Conservation (phyloP, 2,888 invertebrate species). For the Synergus gifuensis region DNA sequence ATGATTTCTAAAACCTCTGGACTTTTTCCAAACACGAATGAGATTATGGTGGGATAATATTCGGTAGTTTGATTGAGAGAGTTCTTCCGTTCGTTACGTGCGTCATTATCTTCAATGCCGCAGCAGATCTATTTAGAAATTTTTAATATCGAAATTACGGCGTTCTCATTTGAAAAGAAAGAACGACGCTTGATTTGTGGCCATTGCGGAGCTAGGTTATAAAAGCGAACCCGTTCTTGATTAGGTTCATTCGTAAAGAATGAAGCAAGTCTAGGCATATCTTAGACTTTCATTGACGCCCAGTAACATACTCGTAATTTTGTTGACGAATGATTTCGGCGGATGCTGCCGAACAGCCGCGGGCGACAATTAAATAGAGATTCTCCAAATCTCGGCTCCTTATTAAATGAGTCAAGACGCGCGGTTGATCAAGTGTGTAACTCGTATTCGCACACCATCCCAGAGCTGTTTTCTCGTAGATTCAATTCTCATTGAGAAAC, state of each 20-base stretch:
- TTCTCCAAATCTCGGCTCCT: slow-evolving; percentile 47
- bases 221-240: background rate
- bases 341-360: slow-evolving; percentile 46
- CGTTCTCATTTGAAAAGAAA: background rate
- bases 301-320: background rate
- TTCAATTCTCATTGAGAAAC: slow-evolving; percentile 52
- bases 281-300: no score
- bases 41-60: background rate
- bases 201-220: no score
- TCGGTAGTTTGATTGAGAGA: background rate
- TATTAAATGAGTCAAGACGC: background rate
- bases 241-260: background rate
- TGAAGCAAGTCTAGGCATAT: no score
- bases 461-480: no score
- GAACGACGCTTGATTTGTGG: background rate
- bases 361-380: slow-evolving; percentile 57
- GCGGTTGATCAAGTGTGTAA: background rate
- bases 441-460: background rate
- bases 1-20: background rate
- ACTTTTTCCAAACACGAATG: background rate
- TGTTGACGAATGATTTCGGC: slow-evolving; percentile 48
- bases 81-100: background rate
- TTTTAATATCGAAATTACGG: background rate
- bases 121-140: background rate
- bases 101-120: background rate